Conservation (phyloP, 2,888 invertebrate species). For the Hermodice carunculata region DNA sequence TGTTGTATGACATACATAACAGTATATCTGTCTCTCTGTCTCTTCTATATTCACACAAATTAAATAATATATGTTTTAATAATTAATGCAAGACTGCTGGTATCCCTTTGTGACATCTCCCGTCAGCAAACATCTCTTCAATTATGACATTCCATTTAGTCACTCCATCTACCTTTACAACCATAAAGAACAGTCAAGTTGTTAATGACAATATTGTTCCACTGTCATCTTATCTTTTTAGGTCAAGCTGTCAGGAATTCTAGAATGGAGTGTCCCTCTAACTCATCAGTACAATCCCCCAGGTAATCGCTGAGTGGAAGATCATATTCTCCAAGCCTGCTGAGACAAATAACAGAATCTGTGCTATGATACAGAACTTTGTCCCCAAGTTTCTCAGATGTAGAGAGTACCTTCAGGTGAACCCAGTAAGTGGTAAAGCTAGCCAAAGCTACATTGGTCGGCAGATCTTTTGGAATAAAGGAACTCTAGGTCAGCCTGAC, state of each 20-base stretch:
- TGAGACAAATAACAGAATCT: neutral
- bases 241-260: slow-evolving; percentile 63
- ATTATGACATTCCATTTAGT: too few relatives aligned
- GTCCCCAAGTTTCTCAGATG: neutral
- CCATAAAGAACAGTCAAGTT: too few relatives aligned
- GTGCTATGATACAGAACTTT: neutral
- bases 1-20: too few relatives aligned
- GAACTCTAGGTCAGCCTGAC: neutral
- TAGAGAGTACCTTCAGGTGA: neutral
- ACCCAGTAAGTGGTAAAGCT: slow-evolving; percentile 2
- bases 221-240: too few relatives aligned
- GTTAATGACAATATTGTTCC: too few relatives aligned
- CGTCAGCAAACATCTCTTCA: too few relatives aligned
- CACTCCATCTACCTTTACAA: too few relatives aligned
- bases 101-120: too few relatives aligned
- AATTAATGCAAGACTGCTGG: too few relatives aligned
- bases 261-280: neutral
- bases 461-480: neutral
- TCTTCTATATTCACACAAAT: too few relatives aligned
- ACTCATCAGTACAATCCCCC: slow-evolving; percentile 65
- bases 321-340: neutral
- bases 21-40: too few relatives aligned
- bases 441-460: neutral
- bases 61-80: too few relatives aligned
- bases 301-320: slow-evolving; percentile 55